Evolutionary conservation across 2,888 invertebrate species (phyloP), one percentile per base, ranked within the genome.

Genomic region (Drosophila barbarae): DNA sequence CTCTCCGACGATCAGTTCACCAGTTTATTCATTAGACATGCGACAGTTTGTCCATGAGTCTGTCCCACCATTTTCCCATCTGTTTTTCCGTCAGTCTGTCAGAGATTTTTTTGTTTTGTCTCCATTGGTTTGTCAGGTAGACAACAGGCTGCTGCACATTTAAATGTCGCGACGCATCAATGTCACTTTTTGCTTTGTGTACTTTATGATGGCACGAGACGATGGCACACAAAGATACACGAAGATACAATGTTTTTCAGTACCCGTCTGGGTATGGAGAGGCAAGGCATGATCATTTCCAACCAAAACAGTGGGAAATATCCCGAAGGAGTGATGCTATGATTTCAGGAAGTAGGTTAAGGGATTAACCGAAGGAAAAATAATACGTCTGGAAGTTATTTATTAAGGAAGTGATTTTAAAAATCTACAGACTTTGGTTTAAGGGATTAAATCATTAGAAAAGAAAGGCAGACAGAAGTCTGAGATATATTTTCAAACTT

Each of bases 111-210:
- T 15, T 39, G 26, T 35, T 34, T 42, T 26, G 34, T 28, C 68
- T 47, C 46, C 30, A 32, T 36, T 26, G 32, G 52, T 26, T 21
- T 26, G 34, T 28, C 68, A 69, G 68, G 68, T 69, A 69, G 54
- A 69, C 67, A 44, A 69, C 67, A 44, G 68, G 46, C 58, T 44
- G 49, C 56, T 44, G 59, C 44, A 58, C 64, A 76, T 72, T 77
- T 73, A 70, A 71, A 73, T 67, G 83, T 74, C 80, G 78, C 80
- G 80, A 67, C 83, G 64, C 69, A 61, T 77, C 67, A 77, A 69
- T 78, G 69, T 79, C 67, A 69, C 53, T 56, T 59, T 65, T 47
- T 65, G 60, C 71, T 52, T 52, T 58, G 57, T 67, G 30, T 60
- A 36, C 42, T 56, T 56, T 69, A 64, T 53, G 65, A 55, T 57